A percentile compares a stretch with the other conserved stretches of the same genome.
These are phyloP conservation scores for Conomelus anceps DNA, from an alignment of 2,888 invertebrate species.

Conservation along the genomic window DNA sequence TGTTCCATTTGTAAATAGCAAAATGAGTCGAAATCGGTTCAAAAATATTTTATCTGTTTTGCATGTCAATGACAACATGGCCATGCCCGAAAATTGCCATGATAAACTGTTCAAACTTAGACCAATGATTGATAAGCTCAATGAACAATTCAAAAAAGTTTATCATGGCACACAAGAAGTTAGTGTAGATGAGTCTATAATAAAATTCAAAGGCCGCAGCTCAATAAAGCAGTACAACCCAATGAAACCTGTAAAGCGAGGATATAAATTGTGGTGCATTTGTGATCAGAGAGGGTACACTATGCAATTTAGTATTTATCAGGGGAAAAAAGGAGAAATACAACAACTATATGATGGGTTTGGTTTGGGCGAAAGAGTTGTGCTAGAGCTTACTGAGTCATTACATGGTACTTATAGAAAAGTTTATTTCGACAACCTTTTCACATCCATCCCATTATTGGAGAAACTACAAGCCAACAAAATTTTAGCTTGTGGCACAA, in stretches of 20 bases:
- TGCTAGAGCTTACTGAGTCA: constrained; percentile 16
- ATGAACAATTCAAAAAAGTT: no score
- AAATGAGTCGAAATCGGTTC: no score
- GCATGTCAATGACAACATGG: no score
- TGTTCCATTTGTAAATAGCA: no score
- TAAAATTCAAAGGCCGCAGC: neutral
- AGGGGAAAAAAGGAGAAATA: constrained; percentile 19
- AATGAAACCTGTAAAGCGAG: neutral
- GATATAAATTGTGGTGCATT: neutral
- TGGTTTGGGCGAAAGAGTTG: constrained; percentile 22
- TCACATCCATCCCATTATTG: constrained; percentile 18
- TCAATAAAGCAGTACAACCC: neutral
- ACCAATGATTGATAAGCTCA: no score
- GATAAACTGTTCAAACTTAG: no score
- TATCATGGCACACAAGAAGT: no score
- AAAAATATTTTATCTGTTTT: no score
- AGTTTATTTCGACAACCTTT: constrained; percentile 25
- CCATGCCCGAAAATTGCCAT: no score
- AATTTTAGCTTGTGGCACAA: constrained; percentile 23
- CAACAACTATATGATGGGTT: constrained; percentile 1
- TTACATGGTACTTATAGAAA: constrained; percentile 8
- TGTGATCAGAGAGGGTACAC: neutral
- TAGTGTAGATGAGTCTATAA: no score
- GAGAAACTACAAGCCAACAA: constrained; percentile 21
- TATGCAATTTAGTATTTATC: constrained; percentile 14